Evolutionary conservation across 1,140 invertebrate genomes (phyloP), one percentile per base, ranked within the genome.

Genomic region (Ditylenchus dipsaci): DNA sequence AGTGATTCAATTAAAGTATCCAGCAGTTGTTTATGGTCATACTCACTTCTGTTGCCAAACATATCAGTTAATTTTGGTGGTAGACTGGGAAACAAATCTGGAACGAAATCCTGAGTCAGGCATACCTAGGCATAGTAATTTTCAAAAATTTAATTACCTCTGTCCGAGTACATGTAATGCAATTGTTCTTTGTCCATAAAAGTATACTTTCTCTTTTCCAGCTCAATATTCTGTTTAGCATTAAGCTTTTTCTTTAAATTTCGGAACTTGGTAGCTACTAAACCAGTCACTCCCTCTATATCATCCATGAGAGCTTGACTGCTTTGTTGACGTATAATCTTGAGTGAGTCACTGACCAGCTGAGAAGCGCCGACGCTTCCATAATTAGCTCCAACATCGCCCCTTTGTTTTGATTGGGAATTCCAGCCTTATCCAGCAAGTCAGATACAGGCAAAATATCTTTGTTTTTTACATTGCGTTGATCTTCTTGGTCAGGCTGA

Each of bases 171-270:
- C 60, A 62, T 62, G 19, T 13, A 29, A 19, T 62, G 1, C 26
- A 62, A 13, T n/a, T 62, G 60, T 9, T 62, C 5, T 30, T 30
- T 62, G 30, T 62, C 26, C 60, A 62, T 62, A 29, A 62, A 62
- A 13, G 60, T 62, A 30, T 33, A 62, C 19, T 42, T 42, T 15
- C 60, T 26, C 0, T 62, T 62, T 11, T 62, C 60, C 15, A 62
- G 19, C 7, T 62, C 60, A 27, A 19, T 23, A 15, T 62, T 26
- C 26, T 62, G 60, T 42, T 30, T 29, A 19, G 15, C 11, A 47
- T 43, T 23, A 47, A 64, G 23, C 15, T 21, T 21, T 19, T 38
- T 64, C n/a, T 47, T 49, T 49, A 42, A 26, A 21, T 53, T 26
- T 7, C 49, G 49, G 15, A 53, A 53, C 23, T 53, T 53, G 49